Conservation (phyloP, 2,113 vertebrate genomes). For the Vicugna pacos region DNA sequence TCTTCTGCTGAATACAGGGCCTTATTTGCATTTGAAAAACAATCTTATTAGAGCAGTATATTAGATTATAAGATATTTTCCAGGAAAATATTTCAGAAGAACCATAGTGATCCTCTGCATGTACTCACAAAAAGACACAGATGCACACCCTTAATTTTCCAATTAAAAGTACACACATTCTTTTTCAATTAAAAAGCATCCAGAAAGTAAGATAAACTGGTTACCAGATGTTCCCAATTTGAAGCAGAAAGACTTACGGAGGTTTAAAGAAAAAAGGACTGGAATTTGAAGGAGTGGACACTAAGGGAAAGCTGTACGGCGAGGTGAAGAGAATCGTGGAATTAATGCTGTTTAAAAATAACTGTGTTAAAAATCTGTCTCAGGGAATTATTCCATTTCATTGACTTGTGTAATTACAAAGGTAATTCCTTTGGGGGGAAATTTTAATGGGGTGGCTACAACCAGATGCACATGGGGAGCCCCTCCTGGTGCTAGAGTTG, state of each 20-base stretch:
- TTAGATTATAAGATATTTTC: conserved; percentile 71
- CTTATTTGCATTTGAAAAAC: conserved; percentile 75
- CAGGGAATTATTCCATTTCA: conserved; percentile 31
- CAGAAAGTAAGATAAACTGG: conserved; percentile 51
- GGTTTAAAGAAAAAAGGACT: conserved; percentile 11
- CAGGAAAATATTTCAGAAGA: conserved; percentile 66
- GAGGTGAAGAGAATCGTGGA: conserved; percentile 15
- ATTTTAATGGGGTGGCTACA: conserved; percentile 58
- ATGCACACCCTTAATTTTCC: neutral
- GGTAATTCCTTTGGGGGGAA: neutral
- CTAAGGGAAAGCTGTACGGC: neutral
- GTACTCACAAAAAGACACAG: neutral
- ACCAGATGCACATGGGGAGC: neutral
- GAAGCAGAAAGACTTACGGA: conserved; percentile 14
- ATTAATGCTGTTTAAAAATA: conserved; percentile 56
- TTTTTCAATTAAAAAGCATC: conserved; percentile 57
- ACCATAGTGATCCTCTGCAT: conserved; percentile 13
- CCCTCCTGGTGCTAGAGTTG: neutral
- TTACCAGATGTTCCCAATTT: neutral
- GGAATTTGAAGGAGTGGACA: neutral
- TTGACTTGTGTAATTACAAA: conserved; percentile 13
- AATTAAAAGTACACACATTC: conserved; percentile 5
- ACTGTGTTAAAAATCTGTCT: conserved; percentile 45
- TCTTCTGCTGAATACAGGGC: conserved; percentile 63
- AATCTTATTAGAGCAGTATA: conserved; percentile 64